A percentile compares a stretch with the other conserved stretches of the same genome.
phyloP scores from a whole-genome alignment of 2,113 vertebrate species.

The Ptilonorhynchus violaceus region DNA sequence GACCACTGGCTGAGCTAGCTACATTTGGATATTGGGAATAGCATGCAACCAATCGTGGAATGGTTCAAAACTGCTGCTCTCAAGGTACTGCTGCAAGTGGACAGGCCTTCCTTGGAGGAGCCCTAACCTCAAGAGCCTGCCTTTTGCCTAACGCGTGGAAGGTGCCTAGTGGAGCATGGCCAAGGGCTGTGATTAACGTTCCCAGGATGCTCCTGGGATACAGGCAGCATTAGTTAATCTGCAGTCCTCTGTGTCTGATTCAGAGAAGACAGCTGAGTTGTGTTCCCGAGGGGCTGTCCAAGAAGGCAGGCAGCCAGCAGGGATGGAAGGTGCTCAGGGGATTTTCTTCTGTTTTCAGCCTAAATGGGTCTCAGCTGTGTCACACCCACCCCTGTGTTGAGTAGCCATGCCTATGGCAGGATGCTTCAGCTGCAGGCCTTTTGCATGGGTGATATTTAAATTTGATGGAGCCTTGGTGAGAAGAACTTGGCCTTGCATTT shows the following conservation, averaged over 20 bases:
- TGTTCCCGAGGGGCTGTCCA: not conserved
- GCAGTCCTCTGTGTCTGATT: not conserved
- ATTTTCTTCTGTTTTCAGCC: not conserved
- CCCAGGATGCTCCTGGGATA: not conserved
- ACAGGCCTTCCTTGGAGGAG: not conserved
- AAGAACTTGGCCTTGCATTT: not conserved
- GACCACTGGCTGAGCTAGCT: not conserved
- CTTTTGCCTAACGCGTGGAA: not conserved
- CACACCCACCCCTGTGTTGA: not conserved
- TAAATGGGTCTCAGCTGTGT: not conserved
- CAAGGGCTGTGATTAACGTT: not conserved
- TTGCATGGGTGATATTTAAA: not conserved
- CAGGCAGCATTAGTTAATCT: not conserved
- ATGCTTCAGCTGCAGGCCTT: not conserved
- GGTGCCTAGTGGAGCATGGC: not conserved
- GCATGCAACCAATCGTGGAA: not conserved
- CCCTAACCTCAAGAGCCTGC: not conserved
- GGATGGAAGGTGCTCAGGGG: not conserved
- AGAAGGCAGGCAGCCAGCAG: not conserved
- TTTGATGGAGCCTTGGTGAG: not conserved
- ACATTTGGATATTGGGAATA: accelerated
- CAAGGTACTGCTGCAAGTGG: not conserved
- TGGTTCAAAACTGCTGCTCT: not conserved
- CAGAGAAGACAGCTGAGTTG: not conserved
- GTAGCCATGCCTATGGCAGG: not conserved